Evolutionary conservation across 2,113 vertebrate genomes (phyloP).

Genomic region (Micronycteris hirsuta): DNA sequence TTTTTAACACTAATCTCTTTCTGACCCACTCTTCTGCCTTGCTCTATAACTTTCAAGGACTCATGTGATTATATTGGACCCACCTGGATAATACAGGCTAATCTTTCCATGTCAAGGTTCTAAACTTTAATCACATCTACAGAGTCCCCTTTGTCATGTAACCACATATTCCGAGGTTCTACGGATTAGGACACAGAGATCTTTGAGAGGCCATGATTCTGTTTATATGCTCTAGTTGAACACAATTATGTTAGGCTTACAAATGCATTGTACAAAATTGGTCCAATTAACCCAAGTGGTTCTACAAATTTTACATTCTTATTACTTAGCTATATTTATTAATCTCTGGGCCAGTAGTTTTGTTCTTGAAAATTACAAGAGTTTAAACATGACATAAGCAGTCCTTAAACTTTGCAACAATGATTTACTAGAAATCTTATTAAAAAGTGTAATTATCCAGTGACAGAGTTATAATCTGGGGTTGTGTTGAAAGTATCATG

Average conservation of each 20-base stretch:
- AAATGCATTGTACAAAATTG: background rate
- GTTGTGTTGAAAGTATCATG: background rate
- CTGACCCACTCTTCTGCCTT: background rate
- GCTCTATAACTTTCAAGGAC: background rate
- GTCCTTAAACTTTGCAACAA: background rate
- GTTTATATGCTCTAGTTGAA: background rate
- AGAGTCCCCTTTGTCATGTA: background rate
- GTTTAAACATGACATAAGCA: background rate
- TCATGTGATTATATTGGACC: background rate
- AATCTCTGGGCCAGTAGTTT: background rate
- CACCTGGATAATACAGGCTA: background rate
- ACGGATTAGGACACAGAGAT: background rate
- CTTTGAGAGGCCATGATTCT: background rate
- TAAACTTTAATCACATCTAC: background rate
- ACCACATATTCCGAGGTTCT: background rate
- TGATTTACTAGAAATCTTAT: constrained; percentile 14
- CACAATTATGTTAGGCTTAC: background rate
- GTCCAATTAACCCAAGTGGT: background rate
- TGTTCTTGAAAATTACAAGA: background rate
- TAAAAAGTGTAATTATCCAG: background rate
- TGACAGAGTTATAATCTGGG: background rate
- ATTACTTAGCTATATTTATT: background rate
- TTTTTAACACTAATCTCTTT: background rate
- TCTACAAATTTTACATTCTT: background rate
- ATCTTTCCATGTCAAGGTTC: background rate